A percentile compares a stretch with the other conserved stretches of the same genome.
Evolutionary conservation across 2,888 invertebrate species (phyloP).

Genomic region (Rhagonycha fulva): DNA sequence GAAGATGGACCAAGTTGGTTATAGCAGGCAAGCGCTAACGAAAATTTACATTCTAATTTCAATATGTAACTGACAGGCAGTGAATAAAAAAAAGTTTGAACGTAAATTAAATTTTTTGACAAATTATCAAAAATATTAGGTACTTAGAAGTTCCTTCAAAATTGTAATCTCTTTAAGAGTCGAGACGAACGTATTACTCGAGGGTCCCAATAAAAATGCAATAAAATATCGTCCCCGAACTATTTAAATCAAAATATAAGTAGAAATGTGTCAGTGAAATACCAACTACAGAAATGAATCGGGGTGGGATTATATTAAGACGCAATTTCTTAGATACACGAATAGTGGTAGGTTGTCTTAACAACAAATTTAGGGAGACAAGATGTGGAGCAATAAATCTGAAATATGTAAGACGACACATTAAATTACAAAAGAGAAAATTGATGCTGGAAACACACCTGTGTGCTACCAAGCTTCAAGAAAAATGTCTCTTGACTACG

Average conservation of each 20-base stretch:
- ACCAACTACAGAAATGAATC: neutral
- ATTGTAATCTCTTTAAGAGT: neutral
- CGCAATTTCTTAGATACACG: conserved; percentile 23
- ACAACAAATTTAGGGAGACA: conserved; percentile 27
- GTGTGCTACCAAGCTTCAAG: conserved; percentile 14
- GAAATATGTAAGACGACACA: conserved; percentile 48
- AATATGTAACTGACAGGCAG: neutral
- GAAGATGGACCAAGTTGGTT: conserved; percentile 26
- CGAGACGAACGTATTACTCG: neutral
- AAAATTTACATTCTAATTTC: conserved; percentile 9
- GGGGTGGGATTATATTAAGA: conserved; percentile 18
- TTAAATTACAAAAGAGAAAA: conserved; percentile 45
- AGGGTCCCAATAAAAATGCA: neutral
- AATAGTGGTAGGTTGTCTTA: conserved; percentile 28
- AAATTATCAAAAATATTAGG: neutral
- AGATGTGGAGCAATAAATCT: conserved; percentile 41
- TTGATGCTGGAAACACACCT: conserved; percentile 43
- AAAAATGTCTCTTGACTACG: conserved; percentile 23
- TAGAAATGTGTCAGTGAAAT: neutral
- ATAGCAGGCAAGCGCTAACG: neutral
- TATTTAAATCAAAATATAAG: conserved; percentile 2
- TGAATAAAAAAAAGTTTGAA: neutral
- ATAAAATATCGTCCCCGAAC: neutral
- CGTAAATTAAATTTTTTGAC: neutral
- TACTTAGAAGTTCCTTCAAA: neutral